Conservation (phyloP, 2,113 vertebrate genomes). For the Taxidea taxus region DNA sequence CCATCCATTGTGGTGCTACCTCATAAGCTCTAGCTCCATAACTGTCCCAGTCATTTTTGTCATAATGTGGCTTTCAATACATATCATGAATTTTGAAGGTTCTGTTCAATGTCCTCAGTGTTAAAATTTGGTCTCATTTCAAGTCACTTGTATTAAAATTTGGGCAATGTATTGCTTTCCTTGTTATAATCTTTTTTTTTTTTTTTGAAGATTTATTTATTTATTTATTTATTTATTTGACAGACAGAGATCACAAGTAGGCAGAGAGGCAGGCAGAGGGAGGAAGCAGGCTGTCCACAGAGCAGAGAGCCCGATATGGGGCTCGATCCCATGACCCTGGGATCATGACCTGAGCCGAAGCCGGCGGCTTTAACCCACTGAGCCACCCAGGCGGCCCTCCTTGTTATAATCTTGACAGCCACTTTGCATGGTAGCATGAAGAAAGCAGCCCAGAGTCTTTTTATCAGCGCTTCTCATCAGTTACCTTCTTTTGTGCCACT, state of each 20-base stretch:
- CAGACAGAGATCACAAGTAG: no score
- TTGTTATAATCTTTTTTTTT: conserved; percentile 21
- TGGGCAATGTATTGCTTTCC: not conserved
- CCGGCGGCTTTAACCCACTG: no score
- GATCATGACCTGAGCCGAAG: no score
- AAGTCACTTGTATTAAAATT: not conserved
- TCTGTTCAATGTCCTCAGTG: not conserved
- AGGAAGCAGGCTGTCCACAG: no score
- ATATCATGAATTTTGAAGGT: not conserved
- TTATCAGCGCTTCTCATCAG: not conserved
- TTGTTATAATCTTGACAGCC: not conserved
- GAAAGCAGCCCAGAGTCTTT: not conserved
- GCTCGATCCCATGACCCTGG: no score
- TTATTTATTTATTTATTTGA: no score
- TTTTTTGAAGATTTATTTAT: no score
- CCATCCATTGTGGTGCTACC: not conserved
- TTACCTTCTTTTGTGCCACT: not conserved
- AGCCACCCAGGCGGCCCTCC: no score
- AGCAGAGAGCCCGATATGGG: no score
- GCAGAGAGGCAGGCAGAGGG: no score
- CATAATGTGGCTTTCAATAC: not conserved
- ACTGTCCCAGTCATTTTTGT: not conserved
- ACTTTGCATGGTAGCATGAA: not conserved
- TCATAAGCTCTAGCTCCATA: not conserved
- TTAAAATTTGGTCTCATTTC: conserved; percentile 14